Evolutionary conservation across 2,888 invertebrate genomes (phyloP), one percentile per base, ranked within the genome.

Genomic region (Dryococelus australis): DNA sequence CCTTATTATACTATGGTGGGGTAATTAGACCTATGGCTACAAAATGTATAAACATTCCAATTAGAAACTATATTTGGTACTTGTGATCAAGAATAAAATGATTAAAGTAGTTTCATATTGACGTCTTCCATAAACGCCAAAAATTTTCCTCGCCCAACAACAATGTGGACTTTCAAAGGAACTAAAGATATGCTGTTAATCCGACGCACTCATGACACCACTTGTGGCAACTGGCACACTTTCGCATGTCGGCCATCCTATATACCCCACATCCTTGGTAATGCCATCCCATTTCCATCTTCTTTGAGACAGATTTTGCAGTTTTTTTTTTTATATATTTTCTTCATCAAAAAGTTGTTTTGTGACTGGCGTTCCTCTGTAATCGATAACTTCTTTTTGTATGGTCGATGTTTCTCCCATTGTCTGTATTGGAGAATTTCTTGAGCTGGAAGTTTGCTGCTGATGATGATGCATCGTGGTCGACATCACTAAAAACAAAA

Each of bases 1-100:
- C 79, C 79, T 79, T 16, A 79, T 79, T 79, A 79, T n/a, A n/a
- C n/a, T n/a, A n/a, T n/a, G 79, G 79, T 79, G 16, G 79, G 79
- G 27, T 79, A 79, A 79, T 79, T 10, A 79, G 79, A 16, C 79
- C 79, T 79, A 10, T 79, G 20, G 6, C 79, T 27, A 12, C 12
- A 47, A 47, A 6, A 9, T 9, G n/a, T 12, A 27, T 79, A 79
- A 79, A 26, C 79, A 79, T 79, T 10, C 79, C 9, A 79, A 79
- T 8, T 8, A 79, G 20, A 8, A 8, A 79, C 79, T 79, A 26
- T 79, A 79, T 79, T 79, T 10, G 79, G 79, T 79, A 79, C 79
- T 26, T 79, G 20, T 10, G 20, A 79, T 79, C 6, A 79, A n/a
- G 16, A 79, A 79, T 79, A 8, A 10, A 79, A 16, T 79, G 8